These are phyloP conservation scores for Carduelis carduelis DNA, from an alignment of 2,797 vertebrate genomes.

Conservation along the genomic window DNA sequence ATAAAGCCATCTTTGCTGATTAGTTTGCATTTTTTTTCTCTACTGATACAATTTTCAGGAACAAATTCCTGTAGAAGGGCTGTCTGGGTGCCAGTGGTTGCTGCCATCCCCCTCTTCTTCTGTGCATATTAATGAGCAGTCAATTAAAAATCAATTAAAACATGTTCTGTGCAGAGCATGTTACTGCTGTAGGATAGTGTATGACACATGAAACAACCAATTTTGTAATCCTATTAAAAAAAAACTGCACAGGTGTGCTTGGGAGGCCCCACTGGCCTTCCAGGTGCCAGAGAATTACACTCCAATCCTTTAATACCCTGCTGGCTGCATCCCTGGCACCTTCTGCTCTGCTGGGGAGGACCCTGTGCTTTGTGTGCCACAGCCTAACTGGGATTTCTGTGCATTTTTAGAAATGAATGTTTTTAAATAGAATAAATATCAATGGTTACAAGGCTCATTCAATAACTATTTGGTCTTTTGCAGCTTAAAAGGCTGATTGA, in stretches of 20 bases:
- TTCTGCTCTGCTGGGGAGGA: background rate
- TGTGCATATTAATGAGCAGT: background rate
- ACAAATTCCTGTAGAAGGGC: background rate
- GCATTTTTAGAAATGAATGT: background rate
- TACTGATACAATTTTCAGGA: background rate
- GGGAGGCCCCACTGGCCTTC: background rate
- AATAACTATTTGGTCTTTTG: background rate
- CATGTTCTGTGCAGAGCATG: rapidly evolving
- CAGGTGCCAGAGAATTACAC: background rate
- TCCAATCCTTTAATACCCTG: background rate
- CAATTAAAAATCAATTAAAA: background rate
- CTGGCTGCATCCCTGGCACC: rapidly evolving
- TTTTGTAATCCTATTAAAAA: background rate
- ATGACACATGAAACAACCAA: background rate
- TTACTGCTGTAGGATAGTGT: background rate
- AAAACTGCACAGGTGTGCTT: rapidly evolving
- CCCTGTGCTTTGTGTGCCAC: background rate
- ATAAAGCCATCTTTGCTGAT: background rate
- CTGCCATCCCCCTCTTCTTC: background rate
- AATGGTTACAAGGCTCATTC: rapidly evolving
- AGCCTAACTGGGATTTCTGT: background rate
- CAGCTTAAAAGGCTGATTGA: background rate
- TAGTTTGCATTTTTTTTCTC: background rate
- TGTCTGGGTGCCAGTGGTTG: background rate
- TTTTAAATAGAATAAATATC: background rate